Percentiles rank a stretch among this genome's conserved stretches.
Evolutionary conservation across 1,140 invertebrate species (phyloP).

Genomic region (Semibalanus balanoides): DNA sequence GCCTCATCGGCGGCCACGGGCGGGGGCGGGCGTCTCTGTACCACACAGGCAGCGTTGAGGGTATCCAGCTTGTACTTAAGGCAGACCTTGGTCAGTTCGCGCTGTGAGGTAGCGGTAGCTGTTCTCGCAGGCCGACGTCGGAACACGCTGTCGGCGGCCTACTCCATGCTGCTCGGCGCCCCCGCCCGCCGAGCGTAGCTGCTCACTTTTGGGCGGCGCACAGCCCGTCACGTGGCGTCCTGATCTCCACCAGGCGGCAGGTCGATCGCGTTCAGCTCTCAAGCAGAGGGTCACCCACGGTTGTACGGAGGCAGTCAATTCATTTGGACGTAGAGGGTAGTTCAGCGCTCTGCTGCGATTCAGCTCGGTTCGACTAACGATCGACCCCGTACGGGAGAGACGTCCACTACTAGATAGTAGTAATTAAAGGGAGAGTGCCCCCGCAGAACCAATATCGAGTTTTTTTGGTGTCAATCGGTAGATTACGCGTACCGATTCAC

Average conservation of each 20-base stretch:
- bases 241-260: background rate
- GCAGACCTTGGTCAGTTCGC: background rate
- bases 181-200: too few species aligned
- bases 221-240: background rate
- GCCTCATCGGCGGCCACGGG: too few species aligned
- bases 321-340: too few species aligned
- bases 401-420: too few species aligned
- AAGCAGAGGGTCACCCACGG: background rate
- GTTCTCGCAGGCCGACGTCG: background rate
- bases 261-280: background rate
- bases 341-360: background rate
- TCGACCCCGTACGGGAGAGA: too few species aligned
- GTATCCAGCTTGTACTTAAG: background rate
- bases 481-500: too few species aligned
- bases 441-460: too few species aligned
- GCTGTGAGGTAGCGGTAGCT: background rate
- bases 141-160: background rate
- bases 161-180: background rate
- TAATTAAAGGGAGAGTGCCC: too few species aligned
- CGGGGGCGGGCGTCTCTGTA: background rate
- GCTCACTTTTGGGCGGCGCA: background rate
- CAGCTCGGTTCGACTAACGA: too few species aligned
- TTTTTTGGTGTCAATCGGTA: too few species aligned
- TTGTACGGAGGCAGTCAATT: background rate
- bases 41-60: background rate